These are phyloP conservation scores for Leucoma salicis DNA, from an alignment of 2,888 invertebrate species.

Conservation along the genomic window DNA sequence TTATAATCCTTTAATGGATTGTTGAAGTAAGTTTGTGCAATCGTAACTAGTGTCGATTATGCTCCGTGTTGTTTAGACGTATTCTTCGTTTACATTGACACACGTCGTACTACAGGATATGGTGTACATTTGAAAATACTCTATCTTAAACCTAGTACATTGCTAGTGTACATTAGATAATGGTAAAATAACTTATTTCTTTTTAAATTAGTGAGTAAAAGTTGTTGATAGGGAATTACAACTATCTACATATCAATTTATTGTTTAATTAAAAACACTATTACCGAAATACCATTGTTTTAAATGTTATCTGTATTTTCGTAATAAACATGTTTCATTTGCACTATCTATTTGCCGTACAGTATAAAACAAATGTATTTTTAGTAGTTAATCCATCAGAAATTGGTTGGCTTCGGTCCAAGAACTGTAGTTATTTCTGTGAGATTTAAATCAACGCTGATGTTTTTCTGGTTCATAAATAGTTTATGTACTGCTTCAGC, in stretches of 20 bases:
- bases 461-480: constrained; percentile 25
- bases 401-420: constrained; percentile 48
- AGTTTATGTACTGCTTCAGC: constrained; percentile 5
- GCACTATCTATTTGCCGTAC: not conserved
- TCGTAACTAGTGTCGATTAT: constrained; percentile 45
- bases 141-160: constrained; percentile 26
- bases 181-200: not conserved
- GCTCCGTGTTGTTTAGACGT: constrained; percentile 42
- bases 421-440: constrained; percentile 24
- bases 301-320: not conserved
- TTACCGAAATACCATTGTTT: not conserved
- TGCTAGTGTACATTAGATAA: not conserved
- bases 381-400: constrained; percentile 44
- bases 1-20: constrained; percentile 15
- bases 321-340: not conserved
- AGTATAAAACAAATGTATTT: constrained; percentile 39
- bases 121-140: constrained; percentile 21
- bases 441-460: constrained; percentile 31
- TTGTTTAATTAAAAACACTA: not conserved
- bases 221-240: too few species aligned
- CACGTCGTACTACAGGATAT: constrained; percentile 28
- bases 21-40: constrained; percentile 12
- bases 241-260: too few species aligned
- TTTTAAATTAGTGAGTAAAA: too few species aligned
- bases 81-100: constrained; percentile 46